Evolutionary conservation across 2,113 vertebrate genomes (phyloP).

Genomic region (Saguinus imperator): DNA sequence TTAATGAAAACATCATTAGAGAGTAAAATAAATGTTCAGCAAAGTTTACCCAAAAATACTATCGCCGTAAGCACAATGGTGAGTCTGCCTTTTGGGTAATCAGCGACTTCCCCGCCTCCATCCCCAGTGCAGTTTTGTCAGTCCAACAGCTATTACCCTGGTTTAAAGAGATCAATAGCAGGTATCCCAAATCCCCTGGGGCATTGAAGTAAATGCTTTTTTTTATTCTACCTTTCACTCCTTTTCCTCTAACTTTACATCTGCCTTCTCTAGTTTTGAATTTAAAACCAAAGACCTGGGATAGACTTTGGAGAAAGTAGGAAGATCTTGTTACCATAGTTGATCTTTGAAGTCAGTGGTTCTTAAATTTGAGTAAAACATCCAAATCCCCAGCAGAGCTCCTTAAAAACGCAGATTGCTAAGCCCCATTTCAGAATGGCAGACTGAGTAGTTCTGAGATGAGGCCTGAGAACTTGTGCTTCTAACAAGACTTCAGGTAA

Average conservation of each 20-base stretch:
- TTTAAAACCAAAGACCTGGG: neutral
- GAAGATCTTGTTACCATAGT: neutral
- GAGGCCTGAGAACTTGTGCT: neutral
- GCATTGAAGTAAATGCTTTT: neutral
- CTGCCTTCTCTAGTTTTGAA: neutral
- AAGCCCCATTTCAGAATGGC: neutral
- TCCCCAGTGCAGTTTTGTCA: neutral
- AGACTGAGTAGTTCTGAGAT: neutral
- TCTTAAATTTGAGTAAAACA: neutral
- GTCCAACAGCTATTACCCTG: neutral
- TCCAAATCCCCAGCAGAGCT: neutral
- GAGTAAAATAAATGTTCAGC: neutral
- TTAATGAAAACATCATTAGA: neutral
- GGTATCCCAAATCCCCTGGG: neutral
- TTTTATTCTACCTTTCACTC: neutral
- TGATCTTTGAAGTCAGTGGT: neutral
- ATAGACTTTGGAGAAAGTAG: neutral
- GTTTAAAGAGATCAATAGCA: neutral
- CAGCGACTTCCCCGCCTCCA: neutral
- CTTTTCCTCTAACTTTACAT: neutral
- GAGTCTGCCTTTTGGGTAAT: neutral
- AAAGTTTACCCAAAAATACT: neutral
- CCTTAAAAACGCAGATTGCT: neutral
- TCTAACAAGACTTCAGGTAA: neutral
- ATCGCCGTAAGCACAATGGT: neutral